Conservation (phyloP, 2,888 invertebrate genomes). For the Epistrophella euchroma region DNA sequence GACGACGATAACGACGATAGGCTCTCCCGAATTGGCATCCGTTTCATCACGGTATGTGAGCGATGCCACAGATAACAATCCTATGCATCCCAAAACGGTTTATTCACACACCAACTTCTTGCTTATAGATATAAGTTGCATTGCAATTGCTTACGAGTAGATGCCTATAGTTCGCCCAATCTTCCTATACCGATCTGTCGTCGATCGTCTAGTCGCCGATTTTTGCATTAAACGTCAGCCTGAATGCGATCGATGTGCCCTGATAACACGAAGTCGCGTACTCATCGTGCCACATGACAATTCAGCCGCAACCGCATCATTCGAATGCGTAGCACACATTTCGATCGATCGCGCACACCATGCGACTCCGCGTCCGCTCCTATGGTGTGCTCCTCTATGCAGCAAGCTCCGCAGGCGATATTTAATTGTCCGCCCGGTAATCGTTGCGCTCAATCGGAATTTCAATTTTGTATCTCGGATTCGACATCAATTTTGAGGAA, state of each 20-base stretch:
- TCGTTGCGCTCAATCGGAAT: constrained; percentile 75
- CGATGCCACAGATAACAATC: constrained; percentile 72
- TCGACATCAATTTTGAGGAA: constrained; percentile 73
- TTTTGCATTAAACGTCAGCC: constrained; percentile 74
- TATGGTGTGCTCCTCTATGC: constrained; percentile 13
- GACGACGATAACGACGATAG: not conserved
- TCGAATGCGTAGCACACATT: constrained; percentile 68
- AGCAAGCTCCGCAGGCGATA: constrained; percentile 63
- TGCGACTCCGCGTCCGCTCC: constrained; percentile 31
- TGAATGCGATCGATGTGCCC: constrained; percentile 73
- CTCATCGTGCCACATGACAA: constrained; percentile 72
- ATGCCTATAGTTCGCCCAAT: constrained; percentile 46
- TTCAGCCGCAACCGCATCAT: constrained; percentile 68
- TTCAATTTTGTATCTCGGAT: constrained; percentile 74
- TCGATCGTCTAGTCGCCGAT: constrained; percentile 75
- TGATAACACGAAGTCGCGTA: constrained; percentile 60
- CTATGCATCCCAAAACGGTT: constrained; percentile 63
- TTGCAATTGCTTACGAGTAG: constrained; percentile 3
- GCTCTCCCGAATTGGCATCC: constrained; percentile 72
- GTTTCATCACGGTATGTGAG: constrained; percentile 70
- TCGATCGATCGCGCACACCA: constrained; percentile 22
- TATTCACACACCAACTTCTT: constrained; percentile 46
- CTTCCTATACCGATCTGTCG: constrained; percentile 70
- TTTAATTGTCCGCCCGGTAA: constrained; percentile 73
- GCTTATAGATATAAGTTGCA: not conserved